Evolutionary conservation across 2,888 invertebrate genomes (phyloP).

Genomic region (Andrena fulva): DNA sequence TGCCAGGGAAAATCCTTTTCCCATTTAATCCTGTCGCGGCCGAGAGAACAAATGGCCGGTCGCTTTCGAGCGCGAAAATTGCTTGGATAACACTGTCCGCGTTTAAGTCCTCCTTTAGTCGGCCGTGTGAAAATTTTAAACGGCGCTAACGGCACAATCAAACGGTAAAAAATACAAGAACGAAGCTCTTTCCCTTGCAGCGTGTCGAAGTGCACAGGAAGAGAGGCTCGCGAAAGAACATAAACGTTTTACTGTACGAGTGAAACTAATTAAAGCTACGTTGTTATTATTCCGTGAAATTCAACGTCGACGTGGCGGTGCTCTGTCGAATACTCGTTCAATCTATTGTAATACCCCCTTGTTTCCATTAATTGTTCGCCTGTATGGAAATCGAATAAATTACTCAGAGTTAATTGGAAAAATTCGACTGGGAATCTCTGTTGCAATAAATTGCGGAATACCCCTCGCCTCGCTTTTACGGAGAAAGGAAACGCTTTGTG

Average conservation of each 20-base stretch:
- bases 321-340: not conserved
- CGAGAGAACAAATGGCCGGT: constrained; percentile 27
- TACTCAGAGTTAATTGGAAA: not conserved
- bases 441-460: not conserved
- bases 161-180: not conserved
- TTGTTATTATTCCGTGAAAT: not conserved
- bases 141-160: constrained; percentile 15
- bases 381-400: not conserved
- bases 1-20: constrained; percentile 19
- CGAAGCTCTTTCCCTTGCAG: not conserved
- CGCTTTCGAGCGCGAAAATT: constrained; percentile 22
- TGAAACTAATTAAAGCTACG: constrained; percentile 1
- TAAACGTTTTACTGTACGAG: not conserved
- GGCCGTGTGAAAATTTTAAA: constrained; percentile 27
- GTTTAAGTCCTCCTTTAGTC: constrained; percentile 13
- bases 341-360: no score
- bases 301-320: not conserved
- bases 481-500: not conserved
- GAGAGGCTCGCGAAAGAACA: not conserved
- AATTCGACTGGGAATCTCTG: not conserved
- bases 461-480: no score
- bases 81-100: constrained; percentile 28
- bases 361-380: not conserved
- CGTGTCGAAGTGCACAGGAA: not conserved
- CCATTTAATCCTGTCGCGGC: constrained; percentile 39